Base-by-base conservation (phyloP, 2,888 invertebrate species). In the Orchesellides sinensis region DNA sequence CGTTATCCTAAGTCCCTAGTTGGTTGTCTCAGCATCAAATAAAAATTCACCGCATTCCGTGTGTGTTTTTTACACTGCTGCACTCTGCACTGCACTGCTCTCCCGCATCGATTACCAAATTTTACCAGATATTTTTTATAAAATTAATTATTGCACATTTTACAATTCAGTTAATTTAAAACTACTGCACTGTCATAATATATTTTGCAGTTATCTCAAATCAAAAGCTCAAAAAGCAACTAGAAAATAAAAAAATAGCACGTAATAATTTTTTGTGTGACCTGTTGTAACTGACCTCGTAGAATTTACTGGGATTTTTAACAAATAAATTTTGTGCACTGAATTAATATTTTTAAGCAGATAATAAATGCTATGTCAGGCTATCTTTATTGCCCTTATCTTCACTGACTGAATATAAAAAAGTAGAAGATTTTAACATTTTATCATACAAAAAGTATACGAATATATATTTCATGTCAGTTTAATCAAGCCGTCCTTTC, bases 261-360 rank as follows among this genome's bases (percentile, higher is more conserved):
- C 59, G 40, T n/a, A n/a, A n/a, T n/a, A n/a, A n/a, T 32, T 45
- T 74, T 54, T 74, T 65, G 23, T 65, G 74, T 74, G 74, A 74
- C 74, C 74, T 74, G 74, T 47, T 49, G 35, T 35, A 19, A 61
- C 52, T 74, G 49, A 74, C 74, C 73, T 73, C 56, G 27, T 35
- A 56, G 40, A n/a, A n/a, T n/a, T n/a, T n/a, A n/a, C n/a, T n/a
- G n/a, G n/a, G n/a, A n/a, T n/a, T n/a, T n/a, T n/a, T n/a, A n/a
- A n/a, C n/a, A n/a, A n/a, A n/a, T n/a, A n/a, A n/a, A n/a, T n/a
- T n/a, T n/a, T n/a, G n/a, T n/a, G n/a, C n/a, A n/a, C n/a, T n/a
- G n/a, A n/a, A n/a, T n/a, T n/a, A n/a, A n/a, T n/a, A n/a, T n/a
- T n/a, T n/a, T n/a, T n/a, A n/a, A n/a, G n/a, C n/a, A n/a, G n/a